phyloP scores from a whole-genome alignment of 2,797 vertebrate species.

The Oreonectes daqikongensis region DNA sequence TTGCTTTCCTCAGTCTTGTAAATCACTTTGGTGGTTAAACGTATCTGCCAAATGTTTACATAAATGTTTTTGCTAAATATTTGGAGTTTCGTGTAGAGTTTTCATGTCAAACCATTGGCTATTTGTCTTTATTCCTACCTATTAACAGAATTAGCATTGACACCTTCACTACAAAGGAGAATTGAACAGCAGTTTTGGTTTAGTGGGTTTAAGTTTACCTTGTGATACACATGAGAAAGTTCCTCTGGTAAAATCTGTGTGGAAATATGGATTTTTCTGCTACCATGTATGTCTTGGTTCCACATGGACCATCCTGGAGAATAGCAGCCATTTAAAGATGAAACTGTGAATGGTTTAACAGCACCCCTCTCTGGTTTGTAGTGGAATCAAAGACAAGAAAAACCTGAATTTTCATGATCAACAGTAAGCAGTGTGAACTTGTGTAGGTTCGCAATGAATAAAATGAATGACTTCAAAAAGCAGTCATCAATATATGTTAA shows the following conservation, averaged over 20 bases:
- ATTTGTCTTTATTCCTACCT: too few species aligned
- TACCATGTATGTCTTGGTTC: conserved; percentile 87
- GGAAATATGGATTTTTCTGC: conserved; percentile 66
- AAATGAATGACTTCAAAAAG: background rate
- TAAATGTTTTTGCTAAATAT: too few species aligned
- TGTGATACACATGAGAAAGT: background rate
- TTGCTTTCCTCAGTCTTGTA: too few species aligned
- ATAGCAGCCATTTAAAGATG: conserved; percentile 57
- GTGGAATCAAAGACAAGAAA: conserved; percentile 3
- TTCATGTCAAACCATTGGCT: conserved; percentile 49
- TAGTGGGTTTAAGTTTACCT: background rate
- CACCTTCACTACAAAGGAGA: background rate
- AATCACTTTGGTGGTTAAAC: too few species aligned
- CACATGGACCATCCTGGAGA: conserved; percentile 81
- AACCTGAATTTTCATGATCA: background rate
- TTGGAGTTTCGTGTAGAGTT: conserved; percentile 33
- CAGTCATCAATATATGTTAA: background rate
- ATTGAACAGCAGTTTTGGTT: background rate
- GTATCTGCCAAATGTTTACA: too few species aligned
- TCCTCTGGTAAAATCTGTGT: conserved; percentile 28
- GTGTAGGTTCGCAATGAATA: background rate
- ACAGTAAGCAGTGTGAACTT: background rate
- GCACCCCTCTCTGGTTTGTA: conserved; percentile 65
- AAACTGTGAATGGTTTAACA: conserved; percentile 63
- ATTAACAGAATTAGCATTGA: background rate